These are phyloP conservation scores for Dendronephthya gigantea DNA, from an alignment of 64 coral and sea anemone genomes.

Conservation along the genomic window DNA sequence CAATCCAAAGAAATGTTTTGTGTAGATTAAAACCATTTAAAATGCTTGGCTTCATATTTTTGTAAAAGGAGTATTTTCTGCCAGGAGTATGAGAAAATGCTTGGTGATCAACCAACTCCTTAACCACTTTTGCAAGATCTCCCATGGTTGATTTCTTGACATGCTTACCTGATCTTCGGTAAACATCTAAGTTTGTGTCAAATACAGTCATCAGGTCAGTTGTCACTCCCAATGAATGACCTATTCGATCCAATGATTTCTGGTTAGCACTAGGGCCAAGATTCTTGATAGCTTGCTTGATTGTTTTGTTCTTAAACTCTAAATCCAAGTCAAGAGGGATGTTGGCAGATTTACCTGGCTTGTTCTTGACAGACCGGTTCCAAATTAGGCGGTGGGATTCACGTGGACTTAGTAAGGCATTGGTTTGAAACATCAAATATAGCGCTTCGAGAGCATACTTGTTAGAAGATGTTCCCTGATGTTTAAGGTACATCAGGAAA, in stretches of 20 bases:
- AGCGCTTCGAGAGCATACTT: constrained; percentile 6
- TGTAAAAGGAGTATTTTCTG: neutral
- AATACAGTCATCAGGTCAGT: neutral
- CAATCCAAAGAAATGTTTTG: neutral
- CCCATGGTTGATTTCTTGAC: neutral
- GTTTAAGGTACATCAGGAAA: neutral
- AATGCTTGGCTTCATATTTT: neutral
- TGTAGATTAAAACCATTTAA: constrained; percentile 8
- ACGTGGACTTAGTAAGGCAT: neutral
- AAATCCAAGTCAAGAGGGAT: neutral
- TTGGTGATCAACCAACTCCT: neutral
- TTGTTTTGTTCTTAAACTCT: neutral
- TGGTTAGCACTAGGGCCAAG: neutral
- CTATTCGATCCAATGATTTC: neutral
- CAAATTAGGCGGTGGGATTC: neutral
- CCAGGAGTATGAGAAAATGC: neutral
- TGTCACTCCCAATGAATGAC: neutral
- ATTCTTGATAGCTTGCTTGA: neutral
- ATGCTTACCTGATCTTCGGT: neutral
- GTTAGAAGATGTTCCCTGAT: neutral
- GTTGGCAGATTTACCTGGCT: neutral
- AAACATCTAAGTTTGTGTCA: neutral
- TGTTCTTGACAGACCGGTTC: neutral
- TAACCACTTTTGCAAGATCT: neutral
- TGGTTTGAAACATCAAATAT: neutral